Base-by-base conservation (phyloP, 2,797 vertebrate genomes). In the Chromis chromis region DNA sequence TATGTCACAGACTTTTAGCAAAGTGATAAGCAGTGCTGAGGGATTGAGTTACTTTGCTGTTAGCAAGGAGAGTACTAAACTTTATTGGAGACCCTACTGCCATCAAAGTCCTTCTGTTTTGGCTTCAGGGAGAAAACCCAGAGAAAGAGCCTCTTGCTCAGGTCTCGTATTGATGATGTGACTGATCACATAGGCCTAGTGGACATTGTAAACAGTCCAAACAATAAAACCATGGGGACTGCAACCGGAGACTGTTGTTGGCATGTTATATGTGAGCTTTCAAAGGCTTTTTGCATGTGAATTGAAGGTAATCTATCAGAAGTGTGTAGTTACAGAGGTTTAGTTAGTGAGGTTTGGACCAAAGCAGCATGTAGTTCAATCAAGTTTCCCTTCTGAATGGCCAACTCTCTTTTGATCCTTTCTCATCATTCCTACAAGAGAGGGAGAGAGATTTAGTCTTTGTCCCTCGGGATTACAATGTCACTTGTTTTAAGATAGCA, bases 401-500 rank as follows among this genome's bases (percentile, higher is more conserved):
- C 89, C 87, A 79, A 89, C 84, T 84, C 75, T 81, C 65, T 90
- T 89, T 93, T 93, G 84, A 89, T 93, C 91, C 81, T 80, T 88
- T 88, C 84, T 84, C 88, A 86, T 91, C 90, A 81, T 83, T 88
- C 86, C 86, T 78, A 87, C 84, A 89, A 88, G 85, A 85, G 86
- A 78, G 25, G 68, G 36, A 70, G 74, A 82, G 77, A 93, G 93
- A 94, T 94, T 92, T 91, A 90, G 88, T 88, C 91, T 95, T 94
- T 95, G 94, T 95, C 93, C 92, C 89, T 88, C 53, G 61, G 93
- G 94, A 94, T 96, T 94, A 96, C 92, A 94, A 94, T 95, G 93
- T 95, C 93, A 94, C 94, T 94, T 94, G 94, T 94, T 94, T 94
- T 94, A 92, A 94, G 94, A 94, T 95, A 93, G 88, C 94, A 93